Base-by-base conservation (phyloP, 2,888 invertebrate species). In the Seira musarum region DNA sequence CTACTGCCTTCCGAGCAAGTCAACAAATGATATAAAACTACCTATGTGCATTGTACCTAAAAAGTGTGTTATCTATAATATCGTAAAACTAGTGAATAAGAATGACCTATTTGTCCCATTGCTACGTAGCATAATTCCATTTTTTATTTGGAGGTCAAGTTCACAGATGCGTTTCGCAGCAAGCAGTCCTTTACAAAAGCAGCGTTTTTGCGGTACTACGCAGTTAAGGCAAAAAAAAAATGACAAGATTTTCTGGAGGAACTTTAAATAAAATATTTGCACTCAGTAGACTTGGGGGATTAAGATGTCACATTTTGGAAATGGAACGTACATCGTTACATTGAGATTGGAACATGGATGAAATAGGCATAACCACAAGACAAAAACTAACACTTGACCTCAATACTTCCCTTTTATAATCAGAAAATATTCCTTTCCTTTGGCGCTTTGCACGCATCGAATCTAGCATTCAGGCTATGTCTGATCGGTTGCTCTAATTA, bases 131-230 rank as follows among this genome's bases (percentile, higher is more conserved):
- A n/a, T 64, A 46, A 63, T 40, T 65, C 65, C 46, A 65, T 57
- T 73, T 76, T 57, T 15, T 35, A 10, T 69, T 76, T 71, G 65
- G 77, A 77, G 77, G 77, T 77, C 77, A 77, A 77, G 77, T 77
- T 77, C 77, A 77, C 77, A 77, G 53, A 71, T 77, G 77, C 70
- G 60, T 70, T 60, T 64, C 57, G 70, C 24, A 30, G 30, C 30
- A 8, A 30, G 30, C 8, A 30, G 30, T 30, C 30, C 30, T 30
- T n/a, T n/a, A 30, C 30, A 5, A 8, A 2, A 63, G 22, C 22
- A 66, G n/a, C 17, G 8, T 66, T 40, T 46, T 17, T 46, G 30
- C 30, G 30, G 30, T 30, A 30, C 40, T 30, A 66, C 19, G 46
- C n/a, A 40, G 49, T 13, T 68, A 6, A 15, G 46, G 17, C 22